Base-by-base conservation (phyloP, 2,113 vertebrate genomes). In the Phalacrocorax carbo region DNA sequence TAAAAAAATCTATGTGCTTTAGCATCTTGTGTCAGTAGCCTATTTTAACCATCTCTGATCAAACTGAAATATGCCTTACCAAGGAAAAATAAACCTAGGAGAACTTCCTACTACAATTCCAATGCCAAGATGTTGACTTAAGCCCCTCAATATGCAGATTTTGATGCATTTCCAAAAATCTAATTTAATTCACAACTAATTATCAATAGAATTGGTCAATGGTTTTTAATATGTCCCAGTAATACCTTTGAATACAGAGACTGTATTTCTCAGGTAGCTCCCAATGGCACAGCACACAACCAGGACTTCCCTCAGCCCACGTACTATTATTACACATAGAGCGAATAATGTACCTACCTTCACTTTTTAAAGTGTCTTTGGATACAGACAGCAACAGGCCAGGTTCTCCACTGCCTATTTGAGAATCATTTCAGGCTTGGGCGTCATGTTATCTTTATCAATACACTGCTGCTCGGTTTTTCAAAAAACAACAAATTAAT, bases 101-200 rank as follows among this genome's bases (percentile, higher is more conserved):
- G 22, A 46, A 54, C 38, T 75, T 81, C 40, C 36, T 70, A 29
- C 13, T n/a, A n/a, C n/a, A 38, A 5, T 52, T 66, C 29, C n/a
- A 82, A 18, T 1, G 1, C 8, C 25, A 58, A 57, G 36, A 77
- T 29, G 11, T 7, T 93, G 68, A 65, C 27, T 60, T 29, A 51
- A 0, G 2, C 4, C 26, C 15, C 15, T 72, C 29, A 49, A 40
- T 1, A 23, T 2, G 9, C 15, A 21, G 25, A 48, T 78, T 70
- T 70, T 22, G 3, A 57, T 34, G 13, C 5, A 36, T 44, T 77
- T 82, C 27, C 26, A 70, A 71, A 71, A 76, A 49, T 32, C 20
- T 23, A 9, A 55, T 14, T 61, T 38, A 82, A 48, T 71, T 82
- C 1, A 23, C 36, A 16, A 66, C 9, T 86, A 48, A 38, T 57